A percentile compares a stretch with the other conserved stretches of the same genome.
These are phyloP conservation scores for Caranx ignobilis DNA, from an alignment of 2,113 vertebrate species.

Conservation along the genomic window DNA sequence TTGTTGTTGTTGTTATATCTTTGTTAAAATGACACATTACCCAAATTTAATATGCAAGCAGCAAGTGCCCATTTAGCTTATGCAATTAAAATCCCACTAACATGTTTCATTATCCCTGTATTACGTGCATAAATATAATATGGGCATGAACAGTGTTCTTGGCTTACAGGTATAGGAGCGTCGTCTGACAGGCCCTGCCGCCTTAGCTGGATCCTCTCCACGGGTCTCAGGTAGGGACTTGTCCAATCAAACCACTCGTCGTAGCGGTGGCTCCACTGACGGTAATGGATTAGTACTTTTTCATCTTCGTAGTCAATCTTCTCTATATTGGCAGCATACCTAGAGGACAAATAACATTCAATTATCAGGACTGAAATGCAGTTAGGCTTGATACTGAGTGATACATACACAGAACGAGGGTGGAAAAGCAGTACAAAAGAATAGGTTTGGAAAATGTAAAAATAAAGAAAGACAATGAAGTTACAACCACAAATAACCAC, in stretches of 20 bases:
- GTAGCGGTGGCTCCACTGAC: constrained; percentile 98
- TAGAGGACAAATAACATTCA: constrained; percentile 61
- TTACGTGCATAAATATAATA: neutral
- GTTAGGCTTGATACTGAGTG: neutral
- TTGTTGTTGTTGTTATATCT: neutral
- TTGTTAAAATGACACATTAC: neutral
- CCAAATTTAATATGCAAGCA: neutral
- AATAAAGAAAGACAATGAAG: neutral
- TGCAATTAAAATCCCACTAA: neutral
- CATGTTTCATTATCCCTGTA: neutral
- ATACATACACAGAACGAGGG: neutral
- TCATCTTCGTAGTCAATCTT: constrained; percentile 96
- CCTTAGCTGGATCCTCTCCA: constrained; percentile 95
- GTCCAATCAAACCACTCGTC: constrained; percentile 99
- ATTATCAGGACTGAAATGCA: neutral
- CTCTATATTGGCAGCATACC: constrained; percentile 96
- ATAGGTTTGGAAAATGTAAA: constrained; percentile 16
- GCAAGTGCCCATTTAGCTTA: neutral
- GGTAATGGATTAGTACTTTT: constrained; percentile 97
- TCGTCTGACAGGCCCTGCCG: constrained; percentile 92
- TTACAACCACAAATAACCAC: neutral
- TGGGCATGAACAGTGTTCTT: neutral
- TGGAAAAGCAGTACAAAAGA: neutral
- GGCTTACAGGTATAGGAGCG: constrained; percentile 87
- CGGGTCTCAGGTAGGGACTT: constrained; percentile 94